Evolutionary conservation across 2,797 vertebrate genomes (phyloP).

Genomic region (Pantherophis alleghaniensis): DNA sequence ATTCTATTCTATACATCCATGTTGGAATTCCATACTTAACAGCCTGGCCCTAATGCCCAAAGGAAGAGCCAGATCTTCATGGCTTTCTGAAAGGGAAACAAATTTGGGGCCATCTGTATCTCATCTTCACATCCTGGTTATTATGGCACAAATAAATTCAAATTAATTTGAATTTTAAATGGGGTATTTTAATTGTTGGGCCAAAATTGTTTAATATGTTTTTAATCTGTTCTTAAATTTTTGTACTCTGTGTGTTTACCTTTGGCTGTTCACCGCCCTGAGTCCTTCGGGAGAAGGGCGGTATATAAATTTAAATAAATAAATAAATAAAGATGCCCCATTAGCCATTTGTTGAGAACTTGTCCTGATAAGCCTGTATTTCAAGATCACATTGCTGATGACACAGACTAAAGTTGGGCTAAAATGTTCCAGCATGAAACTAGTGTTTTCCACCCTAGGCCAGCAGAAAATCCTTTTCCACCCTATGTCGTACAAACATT

Average conservation of each 20-base stretch:
- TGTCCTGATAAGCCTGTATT: neutral
- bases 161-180: too few relatives aligned
- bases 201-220: too few relatives aligned
- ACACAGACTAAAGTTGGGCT: neutral
- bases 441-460: neutral
- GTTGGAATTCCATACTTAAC: neutral
- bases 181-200: too few relatives aligned
- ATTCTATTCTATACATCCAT: neutral
- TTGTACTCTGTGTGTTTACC: too few relatives aligned
- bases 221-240: too few relatives aligned
- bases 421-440: neutral
- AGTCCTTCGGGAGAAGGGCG: too few relatives aligned
- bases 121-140: too few relatives aligned
- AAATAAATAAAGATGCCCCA: neutral
- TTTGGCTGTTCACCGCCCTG: too few relatives aligned
- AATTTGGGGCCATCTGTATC: neutral
- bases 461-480: neutral
- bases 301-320: too few relatives aligned
- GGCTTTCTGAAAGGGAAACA: neutral
- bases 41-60: neutral
- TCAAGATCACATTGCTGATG: neutral
- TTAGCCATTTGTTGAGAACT: neutral
- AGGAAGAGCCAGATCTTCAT: neutral
- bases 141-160: too few relatives aligned
- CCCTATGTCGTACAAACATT: neutral